Evolutionary conservation across 2,888 invertebrate genomes (phyloP), one percentile per base, ranked within the genome.

Genomic region (Chymomyza fuscimana): DNA sequence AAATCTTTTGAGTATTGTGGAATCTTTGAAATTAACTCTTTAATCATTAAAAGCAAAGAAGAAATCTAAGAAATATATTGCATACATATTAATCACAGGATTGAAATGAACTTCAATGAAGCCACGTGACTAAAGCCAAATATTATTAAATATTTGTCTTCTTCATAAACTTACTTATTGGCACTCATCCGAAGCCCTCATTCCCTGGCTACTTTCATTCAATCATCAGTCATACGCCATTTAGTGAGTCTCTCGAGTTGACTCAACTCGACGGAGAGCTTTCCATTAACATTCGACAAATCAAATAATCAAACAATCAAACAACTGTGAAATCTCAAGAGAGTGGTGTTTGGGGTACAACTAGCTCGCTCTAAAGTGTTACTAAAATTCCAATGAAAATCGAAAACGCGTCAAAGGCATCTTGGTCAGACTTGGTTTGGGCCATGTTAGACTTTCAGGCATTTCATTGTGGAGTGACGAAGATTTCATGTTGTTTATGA

Each of bases 401-500:
- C 86, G 81, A 84, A 80, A 82, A 77, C 69, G 79, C 74, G 69
- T 54, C 54, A 54, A 19, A 54, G 54, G 9, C 19, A 22, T 22
- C 54, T 36, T 50, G 77, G 78, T 74, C 76, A 81, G 82, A 78
- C 74, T 80, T 72, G 77, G 77, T 80, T 85, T 75, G 68, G 86
- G 86, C 82, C 83, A 79, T 83, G 83, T 83, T 87, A 85, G 85
- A 88, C 85, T 85, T 86, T 83, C 75, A 88, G 85, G 85, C 85
- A 85, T 85, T 87, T 86, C 78, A 74, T 73, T 81, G 88, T 73
- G 77, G 78, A 76, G 83, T 83, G 72, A 79, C 86, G 71, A 85
- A 83, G 88, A 86, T 86, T 86, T 80, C 82, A 86, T 81, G 88
- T 85, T 85, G 79, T 85, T 85, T 85, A 87, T 85, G 88, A 85